Percentiles rank a stretch among this genome's conserved stretches.
phyloP scores from a whole-genome alignment of 37 sponge, comb jelly and placozoan genomes.

The Eunapius fragilis region DNA sequence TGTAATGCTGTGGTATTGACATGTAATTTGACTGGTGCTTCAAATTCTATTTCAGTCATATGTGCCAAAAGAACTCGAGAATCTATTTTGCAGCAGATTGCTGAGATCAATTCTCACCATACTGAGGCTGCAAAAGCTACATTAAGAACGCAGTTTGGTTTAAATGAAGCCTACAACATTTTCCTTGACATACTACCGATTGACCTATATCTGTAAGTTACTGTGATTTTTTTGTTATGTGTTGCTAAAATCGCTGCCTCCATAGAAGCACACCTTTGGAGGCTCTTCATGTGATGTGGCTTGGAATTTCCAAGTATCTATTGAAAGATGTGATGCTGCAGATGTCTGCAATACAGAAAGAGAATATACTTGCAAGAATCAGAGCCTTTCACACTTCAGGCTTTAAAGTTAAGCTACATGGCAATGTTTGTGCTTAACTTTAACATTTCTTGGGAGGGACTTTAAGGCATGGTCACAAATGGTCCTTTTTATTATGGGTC shows the following conservation, averaged over 20 bases:
- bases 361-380: slow-evolving; percentile 22
- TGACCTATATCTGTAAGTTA: neutral
- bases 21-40: neutral
- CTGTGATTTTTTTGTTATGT: neutral
- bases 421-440: slow-evolving; percentile 18
- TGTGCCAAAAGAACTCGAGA: neutral
- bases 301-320: slow-evolving; percentile 45
- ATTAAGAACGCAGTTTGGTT: neutral
- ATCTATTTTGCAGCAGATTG: neutral
- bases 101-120: neutral
- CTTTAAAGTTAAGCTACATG: slow-evolving; percentile 1
- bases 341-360: slow-evolving; percentile 7
- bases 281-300: slow-evolving; percentile 29
- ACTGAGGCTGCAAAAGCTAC: neutral
- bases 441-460: slow-evolving; percentile 34
- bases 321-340: slow-evolving; percentile 7
- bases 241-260: neutral
- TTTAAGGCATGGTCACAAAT: slow-evolving; percentile 3
- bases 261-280: slow-evolving; percentile 44
- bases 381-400: slow-evolving; percentile 21
- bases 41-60: neutral
- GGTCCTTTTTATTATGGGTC: slow-evolving; percentile 23
- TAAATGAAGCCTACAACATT: neutral
- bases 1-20: neutral
- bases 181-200: neutral